A percentile compares a stretch with the other conserved stretches of the same genome.
Evolutionary conservation across 2,113 vertebrate species (phyloP).

Genomic region (Delphinapterus leucas): DNA sequence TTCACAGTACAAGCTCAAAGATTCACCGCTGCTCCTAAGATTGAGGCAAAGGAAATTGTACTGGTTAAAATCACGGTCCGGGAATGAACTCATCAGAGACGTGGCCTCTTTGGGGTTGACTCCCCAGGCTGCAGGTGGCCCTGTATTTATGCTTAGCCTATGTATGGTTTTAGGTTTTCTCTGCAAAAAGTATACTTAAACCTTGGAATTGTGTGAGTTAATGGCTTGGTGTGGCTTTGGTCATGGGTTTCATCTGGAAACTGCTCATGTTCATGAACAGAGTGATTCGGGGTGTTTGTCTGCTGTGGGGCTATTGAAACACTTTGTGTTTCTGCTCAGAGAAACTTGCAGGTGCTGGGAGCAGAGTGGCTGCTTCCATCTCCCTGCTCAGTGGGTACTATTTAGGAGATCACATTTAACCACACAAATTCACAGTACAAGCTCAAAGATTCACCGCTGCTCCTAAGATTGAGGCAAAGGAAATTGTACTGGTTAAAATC

Average conservation of each 20-base stretch:
- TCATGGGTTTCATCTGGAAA: background rate
- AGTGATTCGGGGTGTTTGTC: background rate
- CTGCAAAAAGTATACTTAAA: background rate
- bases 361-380: rapidly evolving
- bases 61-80: background rate
- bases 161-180: background rate
- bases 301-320: background rate
- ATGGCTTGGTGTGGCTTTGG: background rate
- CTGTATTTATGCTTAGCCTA: background rate
- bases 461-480: background rate
- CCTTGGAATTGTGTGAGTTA: background rate
- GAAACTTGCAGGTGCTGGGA: background rate
- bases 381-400: background rate
- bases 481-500: background rate
- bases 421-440: background rate
- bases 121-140: background rate
- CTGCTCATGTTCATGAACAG: background rate
- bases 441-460: background rate
- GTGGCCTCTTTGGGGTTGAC: background rate
- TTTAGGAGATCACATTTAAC: background rate
- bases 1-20: background rate
- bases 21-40: background rate
- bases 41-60: background rate
- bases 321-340: background rate
- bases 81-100: background rate